phyloP scores from a whole-genome alignment of 2,888 invertebrate genomes.

The Andrena camellia region DNA sequence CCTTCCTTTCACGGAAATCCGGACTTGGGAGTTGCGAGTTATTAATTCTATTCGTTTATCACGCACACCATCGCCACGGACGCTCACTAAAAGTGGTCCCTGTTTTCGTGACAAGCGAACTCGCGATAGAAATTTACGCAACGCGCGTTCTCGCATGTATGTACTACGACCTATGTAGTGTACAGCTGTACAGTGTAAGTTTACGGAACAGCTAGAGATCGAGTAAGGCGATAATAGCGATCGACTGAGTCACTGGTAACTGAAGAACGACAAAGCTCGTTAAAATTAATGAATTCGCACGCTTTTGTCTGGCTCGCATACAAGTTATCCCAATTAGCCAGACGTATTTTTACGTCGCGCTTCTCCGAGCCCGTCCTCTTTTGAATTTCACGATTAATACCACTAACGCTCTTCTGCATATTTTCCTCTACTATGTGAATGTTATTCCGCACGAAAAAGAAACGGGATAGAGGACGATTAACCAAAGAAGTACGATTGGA shows the following conservation, averaged over 20 bases:
- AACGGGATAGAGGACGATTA: neutral
- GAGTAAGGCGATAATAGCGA: slow-evolving; percentile 22
- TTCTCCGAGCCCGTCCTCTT: neutral
- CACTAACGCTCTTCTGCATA: neutral
- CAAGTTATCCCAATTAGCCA: slow-evolving; percentile 17
- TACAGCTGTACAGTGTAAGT: no score
- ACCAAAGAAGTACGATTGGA: neutral
- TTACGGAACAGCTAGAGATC: slow-evolving; percentile 1
- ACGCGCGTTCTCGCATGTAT: no score
- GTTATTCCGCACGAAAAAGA: neutral
- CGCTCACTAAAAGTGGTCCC: neutral
- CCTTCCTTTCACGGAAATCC: no score
- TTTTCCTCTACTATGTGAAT: neutral
- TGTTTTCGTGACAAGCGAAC: no score
- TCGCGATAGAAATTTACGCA: neutral
- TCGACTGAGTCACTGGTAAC: slow-evolving; percentile 30
- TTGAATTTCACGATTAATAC: neutral
- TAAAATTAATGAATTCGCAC: slow-evolving; percentile 34
- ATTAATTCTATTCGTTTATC: neutral
- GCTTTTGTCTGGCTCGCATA: neutral
- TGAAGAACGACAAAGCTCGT: slow-evolving; percentile 25
- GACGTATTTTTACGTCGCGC: neutral
- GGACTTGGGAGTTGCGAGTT: neutral
- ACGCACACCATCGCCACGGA: neutral
- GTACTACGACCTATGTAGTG: no score